Evolutionary conservation across 2,888 invertebrate genomes (phyloP).

Genomic region (Mythimna albipuncta): DNA sequence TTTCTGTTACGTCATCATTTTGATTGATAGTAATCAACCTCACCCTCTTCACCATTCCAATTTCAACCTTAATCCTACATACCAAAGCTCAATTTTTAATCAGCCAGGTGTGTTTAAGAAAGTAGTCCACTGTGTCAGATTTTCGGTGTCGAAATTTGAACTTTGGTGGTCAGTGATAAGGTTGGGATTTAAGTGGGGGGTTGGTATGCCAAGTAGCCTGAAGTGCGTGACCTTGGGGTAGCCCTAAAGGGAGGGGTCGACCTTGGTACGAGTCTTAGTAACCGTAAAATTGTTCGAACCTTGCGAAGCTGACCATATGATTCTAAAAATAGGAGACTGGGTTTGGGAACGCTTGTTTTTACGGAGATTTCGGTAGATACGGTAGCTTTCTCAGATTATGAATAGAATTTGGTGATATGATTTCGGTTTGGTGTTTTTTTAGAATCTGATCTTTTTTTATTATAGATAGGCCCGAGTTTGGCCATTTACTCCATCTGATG

Average conservation of each 20-base stretch:
- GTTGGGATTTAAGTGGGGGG: constrained; percentile 27
- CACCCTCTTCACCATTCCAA: constrained; percentile 15
- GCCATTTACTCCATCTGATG: too few relatives aligned
- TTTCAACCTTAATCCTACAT: constrained; percentile 22
- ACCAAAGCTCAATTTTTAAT: constrained; percentile 6
- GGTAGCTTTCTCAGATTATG: not conserved
- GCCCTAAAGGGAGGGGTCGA: constrained; percentile 56
- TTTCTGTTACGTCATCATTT: constrained; percentile 49
- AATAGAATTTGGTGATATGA: not conserved
- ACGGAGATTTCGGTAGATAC: not conserved
- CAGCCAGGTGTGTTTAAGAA: constrained; percentile 5
- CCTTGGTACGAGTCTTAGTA: constrained; percentile 67
- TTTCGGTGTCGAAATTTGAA: constrained; percentile 22
- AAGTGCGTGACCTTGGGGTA: constrained; percentile 56
- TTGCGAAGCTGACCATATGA: constrained; percentile 51
- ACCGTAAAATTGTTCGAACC: constrained; percentile 64
- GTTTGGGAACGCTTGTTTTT: constrained; percentile 9
- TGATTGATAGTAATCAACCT: constrained; percentile 58
- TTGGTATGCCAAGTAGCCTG: constrained; percentile 27
- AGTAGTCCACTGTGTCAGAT: constrained; percentile 17
- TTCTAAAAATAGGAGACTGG: constrained; percentile 50
- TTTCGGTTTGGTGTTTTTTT: too few relatives aligned
- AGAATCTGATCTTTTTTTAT: too few relatives aligned
- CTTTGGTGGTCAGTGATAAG: constrained; percentile 13
- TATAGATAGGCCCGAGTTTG: too few relatives aligned